These are phyloP conservation scores for Microdon myrmicae DNA, from an alignment of 2,888 invertebrate genomes.

Conservation along the genomic window DNA sequence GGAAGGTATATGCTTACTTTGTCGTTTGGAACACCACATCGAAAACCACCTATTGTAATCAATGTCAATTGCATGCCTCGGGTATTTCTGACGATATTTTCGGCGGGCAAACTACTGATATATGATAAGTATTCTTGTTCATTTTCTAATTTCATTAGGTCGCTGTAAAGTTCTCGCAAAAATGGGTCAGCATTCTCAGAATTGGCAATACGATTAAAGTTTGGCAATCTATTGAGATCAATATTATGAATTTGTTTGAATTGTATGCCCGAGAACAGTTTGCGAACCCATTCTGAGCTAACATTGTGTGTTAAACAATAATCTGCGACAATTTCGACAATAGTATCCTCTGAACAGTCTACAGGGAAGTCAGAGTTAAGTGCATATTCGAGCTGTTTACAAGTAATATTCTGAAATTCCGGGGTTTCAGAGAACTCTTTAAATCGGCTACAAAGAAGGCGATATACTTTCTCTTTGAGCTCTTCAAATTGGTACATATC, in stretches of 20 bases:
- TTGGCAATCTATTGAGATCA: constrained; percentile 20
- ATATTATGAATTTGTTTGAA: constrained; percentile 56
- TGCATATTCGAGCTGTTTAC: constrained; percentile 72
- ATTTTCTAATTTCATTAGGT: too few relatives aligned
- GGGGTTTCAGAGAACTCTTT: constrained; percentile 71
- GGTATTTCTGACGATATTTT: constrained; percentile 69
- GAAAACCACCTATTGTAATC: constrained; percentile 77
- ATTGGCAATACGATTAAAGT: constrained; percentile 17
- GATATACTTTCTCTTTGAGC: constrained; percentile 72
- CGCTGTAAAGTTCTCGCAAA: too few relatives aligned
- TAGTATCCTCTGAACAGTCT: constrained; percentile 74
- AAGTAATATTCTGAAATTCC: constrained; percentile 72
- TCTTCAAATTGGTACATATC: constrained; percentile 74
- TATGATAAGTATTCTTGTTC: constrained; percentile 18
- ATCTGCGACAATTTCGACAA: constrained; percentile 70
- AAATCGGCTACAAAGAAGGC: constrained; percentile 74
- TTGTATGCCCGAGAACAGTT: constrained; percentile 57
- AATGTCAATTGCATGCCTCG: constrained; percentile 77
- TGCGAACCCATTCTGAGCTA: constrained; percentile 47
- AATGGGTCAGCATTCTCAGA: too few relatives aligned
- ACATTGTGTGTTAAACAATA: constrained; percentile 68
- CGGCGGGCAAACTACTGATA: constrained; percentile 42
- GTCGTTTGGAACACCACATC: constrained; percentile 74
- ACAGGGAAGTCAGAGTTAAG: constrained; percentile 76
- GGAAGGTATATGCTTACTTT: constrained; percentile 75